Conservation (phyloP, 2,797 vertebrate species). For the Oreochromis mossambicus region DNA sequence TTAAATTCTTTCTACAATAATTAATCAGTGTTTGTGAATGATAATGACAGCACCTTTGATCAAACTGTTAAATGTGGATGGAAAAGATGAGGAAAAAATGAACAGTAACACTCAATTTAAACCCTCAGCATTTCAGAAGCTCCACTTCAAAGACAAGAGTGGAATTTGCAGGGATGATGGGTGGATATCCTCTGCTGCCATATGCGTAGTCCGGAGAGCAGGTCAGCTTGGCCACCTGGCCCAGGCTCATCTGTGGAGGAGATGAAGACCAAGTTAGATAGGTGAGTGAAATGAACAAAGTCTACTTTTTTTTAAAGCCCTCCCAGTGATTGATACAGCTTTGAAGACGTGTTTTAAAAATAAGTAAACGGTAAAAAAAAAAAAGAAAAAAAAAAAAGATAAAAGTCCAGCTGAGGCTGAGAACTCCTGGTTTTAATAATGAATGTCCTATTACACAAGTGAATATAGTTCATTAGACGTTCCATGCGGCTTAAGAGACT, state of each 20-base stretch:
- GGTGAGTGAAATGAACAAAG: background rate
- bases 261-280: background rate
- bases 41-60: slow-evolving; percentile 24
- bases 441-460: background rate
- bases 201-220: slow-evolving; percentile 89
- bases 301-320: background rate
- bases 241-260: slow-evolving; percentile 82
- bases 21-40: slow-evolving; percentile 12
- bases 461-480: background rate
- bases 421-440: background rate
- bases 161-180: slow-evolving; percentile 83
- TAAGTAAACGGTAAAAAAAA: no score
- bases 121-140: slow-evolving; percentile 60
- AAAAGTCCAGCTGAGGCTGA: background rate
- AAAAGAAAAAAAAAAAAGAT: fast-evolving
- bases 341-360: background rate
- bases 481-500: background rate
- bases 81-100: background rate
- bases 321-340: background rate
- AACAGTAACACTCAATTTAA: background rate
- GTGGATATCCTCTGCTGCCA: slow-evolving; percentile 78
- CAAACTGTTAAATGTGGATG: slow-evolving; percentile 21
- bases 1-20: background rate
- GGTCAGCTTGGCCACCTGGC: slow-evolving; percentile 82
- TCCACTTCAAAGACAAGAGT: slow-evolving; percentile 89